phyloP scores from a whole-genome alignment of 1,140 invertebrate genomes.

The Eueides isabella region DNA sequence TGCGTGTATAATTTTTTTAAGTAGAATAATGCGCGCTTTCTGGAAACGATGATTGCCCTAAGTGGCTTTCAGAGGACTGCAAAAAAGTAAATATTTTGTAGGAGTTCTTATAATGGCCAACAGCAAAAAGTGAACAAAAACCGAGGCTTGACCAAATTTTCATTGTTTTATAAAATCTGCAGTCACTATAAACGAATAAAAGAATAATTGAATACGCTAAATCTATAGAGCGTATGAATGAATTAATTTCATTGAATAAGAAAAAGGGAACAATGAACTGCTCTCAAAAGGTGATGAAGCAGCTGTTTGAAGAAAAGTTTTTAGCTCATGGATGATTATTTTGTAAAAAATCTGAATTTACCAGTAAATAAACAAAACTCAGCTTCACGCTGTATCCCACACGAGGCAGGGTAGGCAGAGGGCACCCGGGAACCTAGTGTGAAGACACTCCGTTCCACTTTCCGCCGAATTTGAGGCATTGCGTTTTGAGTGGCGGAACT shows the following conservation, averaged over 20 bases:
- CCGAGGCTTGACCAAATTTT: not conserved
- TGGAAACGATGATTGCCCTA: slow-evolving; percentile 32
- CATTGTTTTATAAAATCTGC: not conserved
- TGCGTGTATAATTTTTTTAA: slow-evolving; percentile 18
- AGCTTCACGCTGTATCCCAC: too few species aligned
- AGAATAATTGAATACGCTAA: not conserved
- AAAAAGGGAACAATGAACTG: not conserved
- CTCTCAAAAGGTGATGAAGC: slow-evolving; percentile 17
- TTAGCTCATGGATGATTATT: not conserved
- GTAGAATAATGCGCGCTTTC: slow-evolving; percentile 18
- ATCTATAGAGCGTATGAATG: slow-evolving; percentile 21
- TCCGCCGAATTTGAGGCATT: too few species aligned
- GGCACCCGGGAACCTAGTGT: too few species aligned
- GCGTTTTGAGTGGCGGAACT: too few species aligned
- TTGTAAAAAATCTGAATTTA: not conserved
- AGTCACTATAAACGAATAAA: slow-evolving; percentile 7
- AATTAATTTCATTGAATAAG: slow-evolving; percentile 20
- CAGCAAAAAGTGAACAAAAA: slow-evolving; percentile 12
- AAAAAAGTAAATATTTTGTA: slow-evolving; percentile 31
- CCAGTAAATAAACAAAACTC: slow-evolving; percentile 1
- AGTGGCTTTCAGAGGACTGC: slow-evolving; percentile 18
- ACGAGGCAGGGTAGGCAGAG: too few species aligned
- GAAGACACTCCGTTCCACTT: too few species aligned
- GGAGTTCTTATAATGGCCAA: slow-evolving; percentile 12
- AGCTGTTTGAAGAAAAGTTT: slow-evolving; percentile 8